Evolutionary conservation across 2,797 vertebrate genomes (phyloP), one percentile per base, ranked within the genome.

Genomic region (Mormyrops attenuatus): DNA sequence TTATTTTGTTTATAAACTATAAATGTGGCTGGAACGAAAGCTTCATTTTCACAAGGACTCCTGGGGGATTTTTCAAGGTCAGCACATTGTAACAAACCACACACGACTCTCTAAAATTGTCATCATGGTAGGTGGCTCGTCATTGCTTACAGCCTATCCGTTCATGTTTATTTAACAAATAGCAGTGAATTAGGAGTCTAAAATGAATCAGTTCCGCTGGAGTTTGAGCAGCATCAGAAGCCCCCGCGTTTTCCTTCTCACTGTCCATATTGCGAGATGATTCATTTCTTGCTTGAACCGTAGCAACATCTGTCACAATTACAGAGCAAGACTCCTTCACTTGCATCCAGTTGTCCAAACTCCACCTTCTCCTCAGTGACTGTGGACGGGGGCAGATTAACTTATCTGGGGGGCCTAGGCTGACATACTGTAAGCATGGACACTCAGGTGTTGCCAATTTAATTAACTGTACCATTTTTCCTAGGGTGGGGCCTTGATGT

Each of bases 41-140:
- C 80, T 89, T 85, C 69, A 90, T 60, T 63, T 87, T 91, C 34
- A 44, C 55, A 91, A 91, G 90, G 90, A 88, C 90, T 90, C 88
- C 49, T 89, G 88, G 84, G 90, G 34, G 88, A 90, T 90, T 90
- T 69, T 90, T 90, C 90, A 91, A 93, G 91, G 91, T 49, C 90
- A 91, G 80, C 20, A 26, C 89, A 89, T 91, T 92, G 69, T 90
- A 90, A 44, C 38, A 44, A 44, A 80, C 38, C 17, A 80, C 73
- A 44, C 73, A 80, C 41, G 2, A n/a, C 73, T 80, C 38, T 80
- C 73, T 44, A 80, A 44, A 80, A 80, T n/a, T 80, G 38, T 80
- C 73, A 17, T 41, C 38, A 3, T 80, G 34, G 73, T 41, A 41
- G 73, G 73, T 50, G 82, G 47, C 47, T 50, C 26, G 41, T 85